Conservation (phyloP, 37 sponge, comb jelly and placozoan genomes). For the Chondrosia reniformis region DNA sequence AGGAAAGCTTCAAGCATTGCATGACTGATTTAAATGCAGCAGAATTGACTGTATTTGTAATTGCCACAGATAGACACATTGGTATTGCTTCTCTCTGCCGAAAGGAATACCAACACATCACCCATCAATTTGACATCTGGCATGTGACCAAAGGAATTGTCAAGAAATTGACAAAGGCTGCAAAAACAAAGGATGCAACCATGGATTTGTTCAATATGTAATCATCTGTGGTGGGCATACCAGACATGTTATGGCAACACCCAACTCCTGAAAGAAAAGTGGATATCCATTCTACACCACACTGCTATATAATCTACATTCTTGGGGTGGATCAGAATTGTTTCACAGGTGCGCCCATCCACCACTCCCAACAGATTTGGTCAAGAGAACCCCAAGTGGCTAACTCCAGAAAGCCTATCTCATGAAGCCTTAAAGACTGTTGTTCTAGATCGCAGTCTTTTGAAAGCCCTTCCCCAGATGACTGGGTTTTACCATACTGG, state of each 20-base stretch:
- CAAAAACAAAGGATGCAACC: not conserved
- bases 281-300: constrained; percentile 33
- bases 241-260: not conserved
- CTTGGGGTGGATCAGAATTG: constrained; percentile 11
- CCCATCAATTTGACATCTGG: constrained; percentile 4
- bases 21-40: not conserved
- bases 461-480: constrained; percentile 4
- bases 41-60: not conserved
- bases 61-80: constrained; percentile 7
- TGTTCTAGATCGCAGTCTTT: not conserved
- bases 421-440: not conserved
- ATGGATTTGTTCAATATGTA: constrained; percentile 19
- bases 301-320: constrained; percentile 33
- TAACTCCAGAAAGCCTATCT: not conserved
- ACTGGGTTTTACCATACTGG: constrained; percentile 11
- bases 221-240: constrained; percentile 25
- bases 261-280: constrained; percentile 18
- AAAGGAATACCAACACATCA: constrained; percentile 19
- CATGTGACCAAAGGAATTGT: not conserved
- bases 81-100: not conserved
- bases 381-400: not conserved
- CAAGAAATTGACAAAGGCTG: not conserved
- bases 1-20: not conserved
- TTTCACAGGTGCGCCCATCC: constrained; percentile 10
- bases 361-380: not conserved